A percentile compares a stretch with the other conserved stretches of the same genome.
Evolutionary conservation across 2,797 vertebrate genomes (phyloP).

Genomic region (Hoplostethus mediterraneus): DNA sequence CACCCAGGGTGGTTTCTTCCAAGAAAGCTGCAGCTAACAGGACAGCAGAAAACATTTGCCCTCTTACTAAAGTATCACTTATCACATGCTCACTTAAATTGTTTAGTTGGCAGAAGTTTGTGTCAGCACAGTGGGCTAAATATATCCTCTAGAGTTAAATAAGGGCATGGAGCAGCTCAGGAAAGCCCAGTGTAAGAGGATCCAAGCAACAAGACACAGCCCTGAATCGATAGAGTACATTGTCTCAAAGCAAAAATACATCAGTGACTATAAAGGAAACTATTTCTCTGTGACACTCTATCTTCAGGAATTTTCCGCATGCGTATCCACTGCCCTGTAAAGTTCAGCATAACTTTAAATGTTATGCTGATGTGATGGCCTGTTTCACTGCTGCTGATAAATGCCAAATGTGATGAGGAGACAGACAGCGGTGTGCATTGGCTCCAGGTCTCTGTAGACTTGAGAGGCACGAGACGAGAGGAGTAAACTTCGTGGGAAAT

Average conservation of each 20-base stretch:
- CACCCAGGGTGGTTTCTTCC: conserved; percentile 38
- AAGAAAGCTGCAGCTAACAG: conserved; percentile 33
- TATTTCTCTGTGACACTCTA: conserved; percentile 83
- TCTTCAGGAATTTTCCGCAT: conserved; percentile 85
- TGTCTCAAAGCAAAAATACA: conserved; percentile 85
- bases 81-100: conserved; percentile 79
- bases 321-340: conserved; percentile 65
- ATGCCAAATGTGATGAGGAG: conserved; percentile 8
- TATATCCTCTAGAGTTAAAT: conserved; percentile 86
- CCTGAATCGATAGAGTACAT: conserved; percentile 81
- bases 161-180: conserved; percentile 85
- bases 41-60: conserved; percentile 53
- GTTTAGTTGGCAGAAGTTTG: conserved; percentile 85
- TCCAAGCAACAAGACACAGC: conserved; percentile 66
- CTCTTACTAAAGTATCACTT: conserved; percentile 75
- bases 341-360: conserved; percentile 77
- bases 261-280: conserved; percentile 85
- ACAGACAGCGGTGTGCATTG: conserved; percentile 8
- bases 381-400: conserved; percentile 32
- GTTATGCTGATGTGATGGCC: conserved; percentile 61
- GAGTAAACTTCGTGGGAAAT: neutral
- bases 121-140: conserved; percentile 83
- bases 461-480: conserved; percentile 14
- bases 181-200: conserved; percentile 86
- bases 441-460: conserved; percentile 5